A percentile compares a stretch with the other conserved stretches of the same genome.
phyloP scores from a whole-genome alignment of 2,797 vertebrate genomes.

The Dromococcyx pavoninus region DNA sequence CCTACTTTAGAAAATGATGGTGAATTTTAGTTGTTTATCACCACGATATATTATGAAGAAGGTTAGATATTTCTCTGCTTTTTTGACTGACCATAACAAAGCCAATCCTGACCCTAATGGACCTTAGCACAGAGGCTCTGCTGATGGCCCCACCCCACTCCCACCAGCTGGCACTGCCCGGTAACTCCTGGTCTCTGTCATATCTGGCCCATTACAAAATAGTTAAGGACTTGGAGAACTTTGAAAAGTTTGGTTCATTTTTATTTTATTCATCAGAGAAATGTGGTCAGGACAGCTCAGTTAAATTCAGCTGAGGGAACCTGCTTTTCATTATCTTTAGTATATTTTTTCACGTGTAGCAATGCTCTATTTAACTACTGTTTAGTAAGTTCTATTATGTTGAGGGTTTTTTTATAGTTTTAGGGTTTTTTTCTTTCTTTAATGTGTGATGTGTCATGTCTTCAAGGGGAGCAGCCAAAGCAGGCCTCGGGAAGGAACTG shows the following conservation, averaged over 20 bases:
- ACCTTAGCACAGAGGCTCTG: neutral
- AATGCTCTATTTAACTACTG: neutral
- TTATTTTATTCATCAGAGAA: neutral
- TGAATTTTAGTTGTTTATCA: neutral
- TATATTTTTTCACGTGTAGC: neutral
- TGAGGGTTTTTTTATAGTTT: neutral
- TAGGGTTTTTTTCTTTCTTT: neutral
- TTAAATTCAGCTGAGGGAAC: neutral
- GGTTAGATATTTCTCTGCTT: neutral
- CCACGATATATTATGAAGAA: neutral
- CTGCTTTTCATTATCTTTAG: neutral
- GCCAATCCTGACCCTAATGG: neutral
- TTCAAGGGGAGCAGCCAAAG: neutral
- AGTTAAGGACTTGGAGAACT: neutral
- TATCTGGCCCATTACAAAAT: neutral
- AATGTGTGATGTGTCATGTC: accelerated
- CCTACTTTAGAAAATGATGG: neutral
- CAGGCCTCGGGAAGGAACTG: neutral
- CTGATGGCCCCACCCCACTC: neutral
- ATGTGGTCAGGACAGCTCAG: neutral
- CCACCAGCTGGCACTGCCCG: neutral
- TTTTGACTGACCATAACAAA: neutral
- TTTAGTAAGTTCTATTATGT: neutral
- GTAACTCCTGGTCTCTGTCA: neutral
- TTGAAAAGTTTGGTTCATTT: neutral